Evolutionary conservation across 2,797 vertebrate species (phyloP).

Genomic region (Hypotaenidia philippensis): DNA sequence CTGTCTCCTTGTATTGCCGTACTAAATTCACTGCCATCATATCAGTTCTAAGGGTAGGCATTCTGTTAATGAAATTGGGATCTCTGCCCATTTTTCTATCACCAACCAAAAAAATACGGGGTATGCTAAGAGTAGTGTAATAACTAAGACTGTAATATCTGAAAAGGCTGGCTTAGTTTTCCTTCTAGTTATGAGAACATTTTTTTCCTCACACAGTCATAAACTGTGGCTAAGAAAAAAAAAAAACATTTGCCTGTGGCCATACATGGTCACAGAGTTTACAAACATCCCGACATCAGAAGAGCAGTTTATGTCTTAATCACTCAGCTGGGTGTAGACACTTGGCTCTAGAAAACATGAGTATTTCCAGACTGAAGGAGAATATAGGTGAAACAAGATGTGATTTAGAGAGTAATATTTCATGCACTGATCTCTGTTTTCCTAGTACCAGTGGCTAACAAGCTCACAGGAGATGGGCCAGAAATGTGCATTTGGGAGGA

Average conservation of each 20-base stretch:
- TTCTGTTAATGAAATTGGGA: background rate
- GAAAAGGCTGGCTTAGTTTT: background rate
- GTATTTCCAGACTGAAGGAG: background rate
- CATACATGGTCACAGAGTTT: background rate
- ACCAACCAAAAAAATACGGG: background rate
- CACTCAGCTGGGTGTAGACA: background rate
- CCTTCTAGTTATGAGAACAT: background rate
- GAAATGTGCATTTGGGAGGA: background rate
- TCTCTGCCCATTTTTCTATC: background rate
- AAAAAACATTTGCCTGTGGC: background rate
- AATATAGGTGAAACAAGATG: background rate
- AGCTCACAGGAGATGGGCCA: background rate
- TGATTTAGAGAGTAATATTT: background rate
- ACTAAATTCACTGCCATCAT: background rate
- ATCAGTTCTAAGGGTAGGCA: background rate
- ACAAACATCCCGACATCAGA: background rate
- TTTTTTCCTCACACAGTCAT: background rate
- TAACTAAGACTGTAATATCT: background rate
- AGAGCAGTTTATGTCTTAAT: background rate
- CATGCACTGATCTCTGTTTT: background rate
- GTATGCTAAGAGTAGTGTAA: background rate
- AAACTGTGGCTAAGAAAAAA: background rate
- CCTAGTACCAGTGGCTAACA: background rate
- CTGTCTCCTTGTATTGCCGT: background rate
- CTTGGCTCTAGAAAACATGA: background rate